Evolutionary conservation across 2,113 vertebrate genomes (phyloP).

Genomic region (Condylura cristata): DNA sequence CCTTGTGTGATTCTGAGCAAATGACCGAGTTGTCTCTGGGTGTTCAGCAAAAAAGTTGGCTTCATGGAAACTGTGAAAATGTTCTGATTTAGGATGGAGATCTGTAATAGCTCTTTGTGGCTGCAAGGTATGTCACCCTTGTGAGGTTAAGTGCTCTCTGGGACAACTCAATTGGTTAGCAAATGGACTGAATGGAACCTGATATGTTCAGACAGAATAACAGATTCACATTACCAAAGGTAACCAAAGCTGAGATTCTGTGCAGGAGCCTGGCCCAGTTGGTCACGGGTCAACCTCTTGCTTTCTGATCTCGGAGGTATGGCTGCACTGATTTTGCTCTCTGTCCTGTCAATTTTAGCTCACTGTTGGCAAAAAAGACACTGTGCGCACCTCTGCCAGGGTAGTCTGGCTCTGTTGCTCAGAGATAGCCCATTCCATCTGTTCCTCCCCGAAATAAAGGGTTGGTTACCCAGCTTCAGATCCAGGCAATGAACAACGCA

Average conservation of each 20-base stretch:
- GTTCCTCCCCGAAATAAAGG: slow-evolving; percentile 56
- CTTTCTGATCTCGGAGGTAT: not conserved
- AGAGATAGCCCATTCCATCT: slow-evolving; percentile 31
- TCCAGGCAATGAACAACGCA: slow-evolving; percentile 37
- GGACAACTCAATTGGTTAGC: not conserved
- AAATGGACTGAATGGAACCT: not conserved
- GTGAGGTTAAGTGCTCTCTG: not conserved
- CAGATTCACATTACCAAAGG: not conserved
- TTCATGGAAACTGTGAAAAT: not conserved
- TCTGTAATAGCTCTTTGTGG: not conserved
- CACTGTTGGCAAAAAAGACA: slow-evolving; percentile 32
- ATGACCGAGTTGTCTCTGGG: not conserved
- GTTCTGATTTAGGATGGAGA: not conserved
- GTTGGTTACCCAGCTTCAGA: slow-evolving; percentile 31
- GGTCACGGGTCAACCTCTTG: not conserved
- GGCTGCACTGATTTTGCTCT: not conserved
- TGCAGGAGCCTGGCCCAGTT: not conserved
- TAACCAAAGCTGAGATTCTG: not conserved
- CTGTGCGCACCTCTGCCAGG: slow-evolving; percentile 41
- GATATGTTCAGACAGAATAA: not conserved
- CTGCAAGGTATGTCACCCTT: not conserved
- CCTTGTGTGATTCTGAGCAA: not conserved
- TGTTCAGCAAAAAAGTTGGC: slow-evolving; percentile 6
- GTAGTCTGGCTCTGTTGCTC: slow-evolving; percentile 40
- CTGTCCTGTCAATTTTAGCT: slow-evolving; percentile 43